These are phyloP conservation scores for Drosophila guanche DNA, from an alignment of 1,140 invertebrate genomes.

Conservation along the genomic window DNA sequence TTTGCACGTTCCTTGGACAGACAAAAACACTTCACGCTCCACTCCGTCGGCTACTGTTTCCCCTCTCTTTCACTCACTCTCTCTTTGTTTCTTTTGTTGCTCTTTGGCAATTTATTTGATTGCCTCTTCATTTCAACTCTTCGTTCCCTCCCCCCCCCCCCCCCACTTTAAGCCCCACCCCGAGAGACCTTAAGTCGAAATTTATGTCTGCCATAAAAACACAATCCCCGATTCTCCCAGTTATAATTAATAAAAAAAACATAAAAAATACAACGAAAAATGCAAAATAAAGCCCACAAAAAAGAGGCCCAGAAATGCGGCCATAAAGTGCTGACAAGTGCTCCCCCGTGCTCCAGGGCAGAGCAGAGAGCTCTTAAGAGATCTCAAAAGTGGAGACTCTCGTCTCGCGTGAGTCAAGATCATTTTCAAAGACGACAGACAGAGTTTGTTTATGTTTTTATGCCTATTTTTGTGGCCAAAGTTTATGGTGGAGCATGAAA, in stretches of 20 bases:
- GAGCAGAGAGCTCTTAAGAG: slow-evolving; percentile 9
- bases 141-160: slow-evolving; percentile 24
- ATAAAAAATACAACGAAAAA: slow-evolving; percentile 20
- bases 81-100: slow-evolving; percentile 22
- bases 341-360: slow-evolving; percentile 23
- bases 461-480: slow-evolving; percentile 21
- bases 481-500: background rate
- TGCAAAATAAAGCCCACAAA: slow-evolving; percentile 30
- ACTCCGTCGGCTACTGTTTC: slow-evolving; percentile 55
- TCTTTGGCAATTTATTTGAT: slow-evolving; percentile 77
- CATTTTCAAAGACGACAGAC: slow-evolving; percentile 28
- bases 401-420: slow-evolving; percentile 48
- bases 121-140: slow-evolving; percentile 62
- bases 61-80: slow-evolving; percentile 8
- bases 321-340: slow-evolving; percentile 77
- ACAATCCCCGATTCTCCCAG: slow-evolving; percentile 51
- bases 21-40: slow-evolving; percentile 22
- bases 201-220: slow-evolving; percentile 78
- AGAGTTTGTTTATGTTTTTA: slow-evolving; percentile 34
- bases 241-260: slow-evolving; percentile 72
- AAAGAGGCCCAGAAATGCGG: slow-evolving; percentile 37
- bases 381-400: no score
- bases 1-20: background rate
- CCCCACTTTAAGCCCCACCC: no score
- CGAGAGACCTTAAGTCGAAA: slow-evolving; percentile 63